Base-by-base conservation (phyloP, 2,888 invertebrate species). In the Dynastes grantii region DNA sequence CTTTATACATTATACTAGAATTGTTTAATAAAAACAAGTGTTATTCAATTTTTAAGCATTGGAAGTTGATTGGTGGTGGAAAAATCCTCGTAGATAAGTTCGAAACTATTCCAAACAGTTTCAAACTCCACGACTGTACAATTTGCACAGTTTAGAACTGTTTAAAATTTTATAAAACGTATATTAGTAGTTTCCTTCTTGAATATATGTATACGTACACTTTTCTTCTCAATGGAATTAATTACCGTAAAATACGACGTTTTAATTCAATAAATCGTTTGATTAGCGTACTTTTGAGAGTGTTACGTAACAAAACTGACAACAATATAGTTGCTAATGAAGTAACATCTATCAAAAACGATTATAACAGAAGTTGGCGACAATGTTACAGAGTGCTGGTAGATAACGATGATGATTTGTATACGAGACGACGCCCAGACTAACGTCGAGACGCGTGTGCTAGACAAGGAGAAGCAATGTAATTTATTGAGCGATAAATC, bases 401-500 rank as follows among this genome's bases (percentile, higher is more conserved):
- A 84, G 85, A 85, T 85, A 85, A 83, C 85, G 85, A 85, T 85
- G 84, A 86, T 86, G 86, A 86, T 86, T 86, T 86, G 87, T 86
- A 85, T 85, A 86, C 84, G 83, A 80, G 80, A 78, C 78, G 80
- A 75, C 80, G 81, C 78, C 78, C 80, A 79, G 68, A 80, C 78
- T 73, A 78, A 79, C 83, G 82, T 82, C 81, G 80, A 79, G 81
- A 80, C 82, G 83, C 84, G 82, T 84, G 85, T 82, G 85, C 79
- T 78, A 85, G 86, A 87, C 86, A 86, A 87, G 86, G 87, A 87
- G 81, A 83, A 85, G 84, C 83, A 83, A 82, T 83, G 87, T 88
- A 88, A 88, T 88, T 88, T 88, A 88, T 88, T 88, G 88, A 88
- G 88, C 88, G 88, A 88, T 88, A 88, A 88, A 88, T 88, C 86